Base-by-base conservation (phyloP, 1,140 invertebrate genomes). In the Schmidtea mediterranea region DNA sequence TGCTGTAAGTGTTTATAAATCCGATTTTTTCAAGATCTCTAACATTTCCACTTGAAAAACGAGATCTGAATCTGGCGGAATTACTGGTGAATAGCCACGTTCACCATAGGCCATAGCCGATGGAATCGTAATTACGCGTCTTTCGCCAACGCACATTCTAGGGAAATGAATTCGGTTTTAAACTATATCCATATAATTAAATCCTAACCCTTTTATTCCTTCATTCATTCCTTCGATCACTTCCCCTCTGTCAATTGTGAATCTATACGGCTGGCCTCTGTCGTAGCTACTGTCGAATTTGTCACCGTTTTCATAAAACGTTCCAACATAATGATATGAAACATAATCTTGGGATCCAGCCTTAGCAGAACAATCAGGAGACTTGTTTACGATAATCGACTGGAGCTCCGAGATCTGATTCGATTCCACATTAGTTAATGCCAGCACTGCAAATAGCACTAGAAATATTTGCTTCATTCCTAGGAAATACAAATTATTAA, bases 141-240 rank as follows among this genome's bases (percentile, higher is more conserved):
- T 63, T 67, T 95, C 87, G 0, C 82, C 81, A 56, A 77, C 78
- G 64, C 79, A 82, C 89, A 97, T 95, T 0, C 79, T 80, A 0
- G 79, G 76, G 5, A 95, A 32, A n/a, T n/a, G n/a, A n/a, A n/a
- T n/a, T n/a, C n/a, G n/a, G n/a, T n/a, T n/a, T 37, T n/a, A 37
- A n/a, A n/a, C 36, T n/a, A 12, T 37, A n/a, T 12, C n/a, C 36
- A 12, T n/a, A 37, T 12, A 12, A 12, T n/a, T 37, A 13, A n/a
- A 37, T 37, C 10, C 26, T 32, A 6, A 32, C 26, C 26, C 26
- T 32, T 32, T 32, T 6, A 32, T 76, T 46, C 82, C 87, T 53
- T 82, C 73, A 59, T 95, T 86, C 79, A 86, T 95, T 66, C 75
- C 86, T 71, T 83, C 83, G 51, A 97, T 89, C 0, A 90, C 82